Base-by-base conservation (phyloP, 1,140 invertebrate genomes). In the Sinella curviseta region DNA sequence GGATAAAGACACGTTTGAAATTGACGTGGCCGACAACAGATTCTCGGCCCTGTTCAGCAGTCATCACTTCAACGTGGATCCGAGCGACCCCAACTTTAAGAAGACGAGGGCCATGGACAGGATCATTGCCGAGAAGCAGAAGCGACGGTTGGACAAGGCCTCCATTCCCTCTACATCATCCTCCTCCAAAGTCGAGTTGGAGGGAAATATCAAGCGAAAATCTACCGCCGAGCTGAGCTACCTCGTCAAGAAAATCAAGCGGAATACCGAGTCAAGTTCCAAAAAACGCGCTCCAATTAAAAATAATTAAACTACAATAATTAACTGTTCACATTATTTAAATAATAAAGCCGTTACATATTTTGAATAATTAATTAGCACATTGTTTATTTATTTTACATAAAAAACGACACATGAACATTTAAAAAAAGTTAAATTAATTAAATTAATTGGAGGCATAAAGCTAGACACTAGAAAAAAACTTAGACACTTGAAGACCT, bases 31-130 rank as follows among this genome's bases (percentile, higher is more conserved):
- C 36, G 96, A 98, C 88, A 84, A 91, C 17, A 89, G 96, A 84
- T 99, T 98, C 87, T 89, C 90, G 3, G 93, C 94, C 2, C 84
- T 98, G 1, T 98, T 92, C 86, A 91, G 92, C 33, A 96, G 94
- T 3, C 94, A 96, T 90, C 89, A 92, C 78, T 98, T 89, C 84
- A 98, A 97, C 86, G 94, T 99, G 81, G 97, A 98, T 88, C 96
- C 95, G 20, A 92, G 94, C 1, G 92, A 97, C 89, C 91, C 95
- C 8, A 92, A 94, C 86, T 98, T 93, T 85, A 94, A 94, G 85
- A 94, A 94, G 87, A 97, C 95, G 0, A 94, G 95, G 87, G 95
- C 91, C 74, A 97, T 95, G 88, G 92, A 95, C 83, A 90, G 90
- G 79, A 84, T 98, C 1, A 91, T 97, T 30, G 86, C 90, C 70